Evolutionary conservation across 2,113 vertebrate genomes (phyloP), one percentile per base, ranked within the genome.

Genomic region (Macheiramphus alcinus): DNA sequence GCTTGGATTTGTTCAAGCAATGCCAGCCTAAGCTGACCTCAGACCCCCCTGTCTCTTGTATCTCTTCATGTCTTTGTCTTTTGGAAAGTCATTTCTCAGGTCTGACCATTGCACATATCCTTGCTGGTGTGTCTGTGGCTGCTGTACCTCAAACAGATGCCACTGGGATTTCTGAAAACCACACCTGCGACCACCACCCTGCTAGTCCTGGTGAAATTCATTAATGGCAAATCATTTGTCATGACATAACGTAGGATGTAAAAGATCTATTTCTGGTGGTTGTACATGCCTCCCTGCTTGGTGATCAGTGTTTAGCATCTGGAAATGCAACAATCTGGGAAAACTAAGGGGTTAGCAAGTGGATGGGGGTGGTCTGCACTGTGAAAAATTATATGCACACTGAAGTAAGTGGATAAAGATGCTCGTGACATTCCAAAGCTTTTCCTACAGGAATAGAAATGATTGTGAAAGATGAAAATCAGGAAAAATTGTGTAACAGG

Each of bases 341-440:
- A 91, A 93, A 56, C 23, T 66, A 62, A 70, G 38, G 50, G 21
- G 32, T 63, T 62, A 94, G 56, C 50, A 82, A 75, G 47, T 18
- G 16, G 27, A 63, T 42, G 27, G 36, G 68, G 73, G 80, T 93
- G 84, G 55, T 90, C 91, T 73, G 25, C 11, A 11, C 36, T 53
- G 21, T 80, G 75, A 89, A 88, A 84, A 96, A 91, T 79, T 43
- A 3, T 18, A 76, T n/a, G 11, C 36, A 34, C 38, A 25, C 53
- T 91, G 48, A 79, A 81, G 10, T 94, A 83, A 95, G 72, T 55
- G 59, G 47, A 84, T 87, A 81, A 95, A 94, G 94, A 89, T 93
- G 65, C 56, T 82, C 2, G 0, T 8, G 10, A 91, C 85, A 40
- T 67, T 85, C 55, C 73, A 81, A 86, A 85, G 43, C 7, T 91